phyloP scores from a whole-genome alignment of 2,113 vertebrate species.

The Diglossa brunneiventris region DNA sequence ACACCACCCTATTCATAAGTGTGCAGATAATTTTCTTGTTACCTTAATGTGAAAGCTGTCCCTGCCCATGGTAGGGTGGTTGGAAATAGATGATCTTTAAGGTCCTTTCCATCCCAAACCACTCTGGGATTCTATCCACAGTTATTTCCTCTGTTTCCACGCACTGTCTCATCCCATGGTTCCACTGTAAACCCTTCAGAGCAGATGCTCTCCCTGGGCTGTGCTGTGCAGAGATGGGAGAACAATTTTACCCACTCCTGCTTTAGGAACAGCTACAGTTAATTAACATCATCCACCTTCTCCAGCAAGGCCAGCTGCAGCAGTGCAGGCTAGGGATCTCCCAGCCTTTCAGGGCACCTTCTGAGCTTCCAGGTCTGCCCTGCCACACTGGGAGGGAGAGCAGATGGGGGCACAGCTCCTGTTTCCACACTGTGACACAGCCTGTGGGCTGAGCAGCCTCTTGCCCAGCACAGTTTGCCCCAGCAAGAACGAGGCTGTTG shows the following conservation, averaged over 20 bases:
- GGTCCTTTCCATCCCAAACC: not conserved
- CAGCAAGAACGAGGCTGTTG: fast-evolving
- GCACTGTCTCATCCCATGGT: fast-evolving
- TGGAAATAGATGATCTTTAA: not conserved
- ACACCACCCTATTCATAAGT: not conserved
- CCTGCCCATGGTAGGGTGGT: not conserved
- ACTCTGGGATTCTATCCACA: not conserved
- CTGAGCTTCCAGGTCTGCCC: not conserved
- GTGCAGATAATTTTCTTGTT: not conserved
- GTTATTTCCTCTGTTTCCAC: not conserved
- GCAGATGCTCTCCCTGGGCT: not conserved
- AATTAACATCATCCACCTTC: not conserved
- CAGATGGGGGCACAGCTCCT: not conserved
- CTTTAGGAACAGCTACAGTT: not conserved
- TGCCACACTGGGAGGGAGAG: fast-evolving
- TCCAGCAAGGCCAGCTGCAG: not conserved
- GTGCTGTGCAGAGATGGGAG: fast-evolving
- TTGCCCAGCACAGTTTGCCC: not conserved
- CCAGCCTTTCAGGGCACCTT: not conserved
- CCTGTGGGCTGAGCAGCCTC: not conserved
- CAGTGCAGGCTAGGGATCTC: not conserved
- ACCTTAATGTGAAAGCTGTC: not conserved
- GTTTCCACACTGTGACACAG: not conserved
- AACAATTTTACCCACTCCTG: not conserved
- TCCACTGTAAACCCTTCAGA: not conserved